These are phyloP conservation scores for Ceraclea dissimilis DNA, from an alignment of 2,888 invertebrate genomes.

Conservation along the genomic window DNA sequence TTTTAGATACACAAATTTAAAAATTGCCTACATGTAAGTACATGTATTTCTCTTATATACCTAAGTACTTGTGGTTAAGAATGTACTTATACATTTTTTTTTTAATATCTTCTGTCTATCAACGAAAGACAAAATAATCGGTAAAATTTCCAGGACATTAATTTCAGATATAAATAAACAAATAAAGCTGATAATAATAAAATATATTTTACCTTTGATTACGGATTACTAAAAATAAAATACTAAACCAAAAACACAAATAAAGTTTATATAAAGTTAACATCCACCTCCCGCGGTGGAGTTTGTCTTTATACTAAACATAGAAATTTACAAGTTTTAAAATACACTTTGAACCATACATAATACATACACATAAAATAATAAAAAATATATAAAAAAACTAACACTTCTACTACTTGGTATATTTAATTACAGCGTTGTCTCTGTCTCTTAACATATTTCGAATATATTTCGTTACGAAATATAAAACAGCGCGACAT, in stretches of 20 bases:
- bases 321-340: neutral
- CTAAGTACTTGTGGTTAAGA: too few relatives aligned
- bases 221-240: too few relatives aligned
- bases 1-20: too few relatives aligned
- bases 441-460: neutral
- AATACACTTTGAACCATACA: neutral
- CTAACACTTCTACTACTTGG: neutral
- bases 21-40: too few relatives aligned
- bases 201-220: too few relatives aligned
- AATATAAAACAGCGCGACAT: neutral
- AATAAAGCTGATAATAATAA: too few relatives aligned
- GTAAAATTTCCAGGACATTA: too few relatives aligned
- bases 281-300: neutral
- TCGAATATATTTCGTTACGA: neutral
- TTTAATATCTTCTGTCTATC: too few relatives aligned
- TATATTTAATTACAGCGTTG: neutral
- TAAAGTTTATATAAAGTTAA: neutral
- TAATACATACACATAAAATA: neutral
- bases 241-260: neutral
- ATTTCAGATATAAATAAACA: too few relatives aligned
- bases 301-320: neutral
- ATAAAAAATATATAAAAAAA: neutral
- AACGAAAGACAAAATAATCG: too few relatives aligned
- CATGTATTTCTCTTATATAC: too few relatives aligned
- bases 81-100: too few relatives aligned